Percentiles rank a stretch among this genome's conserved stretches.
Evolutionary conservation across 2,113 vertebrate genomes (phyloP).

Genomic region (Sus scrofa): T2T-Sscrofa CM000813.6:8232001-8232500

Average conservation of each 20-base stretch:
- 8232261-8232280: background rate
- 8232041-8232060: background rate
- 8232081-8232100: background rate
- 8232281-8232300: background rate
- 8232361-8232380: background rate
- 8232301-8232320: background rate
- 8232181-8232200: background rate
- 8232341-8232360: background rate
- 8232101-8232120: background rate
- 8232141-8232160: background rate
- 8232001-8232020: background rate
- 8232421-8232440: no score
- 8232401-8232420: background rate
- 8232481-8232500: background rate
- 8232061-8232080: background rate
- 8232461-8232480: background rate
- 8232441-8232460: background rate
- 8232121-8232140: background rate
- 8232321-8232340: background rate
- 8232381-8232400: background rate
- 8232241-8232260: background rate
- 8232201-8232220: background rate
- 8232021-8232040: background rate
- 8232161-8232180: background rate
- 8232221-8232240: background rate